phyloP scores from a whole-genome alignment of 2,113 vertebrate genomes.

The Lontra canadensis region DNA sequence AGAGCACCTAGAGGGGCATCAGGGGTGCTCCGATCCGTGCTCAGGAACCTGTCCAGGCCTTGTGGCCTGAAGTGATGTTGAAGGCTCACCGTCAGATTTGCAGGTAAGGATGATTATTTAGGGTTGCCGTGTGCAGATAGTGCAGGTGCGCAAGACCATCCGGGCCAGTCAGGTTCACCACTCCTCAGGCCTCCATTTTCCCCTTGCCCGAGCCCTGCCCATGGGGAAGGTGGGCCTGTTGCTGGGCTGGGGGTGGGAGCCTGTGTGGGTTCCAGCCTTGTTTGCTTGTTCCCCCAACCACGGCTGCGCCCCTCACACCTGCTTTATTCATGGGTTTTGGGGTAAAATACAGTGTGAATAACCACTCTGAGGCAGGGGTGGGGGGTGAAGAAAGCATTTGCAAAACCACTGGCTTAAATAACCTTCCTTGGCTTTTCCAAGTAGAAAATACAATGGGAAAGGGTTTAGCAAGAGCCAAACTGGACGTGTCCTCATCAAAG shows the following conservation, averaged over 20 bases:
- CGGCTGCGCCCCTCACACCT: not conserved
- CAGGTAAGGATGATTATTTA: not conserved
- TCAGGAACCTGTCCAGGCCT: not conserved
- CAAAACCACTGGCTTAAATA: not conserved
- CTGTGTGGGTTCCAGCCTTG: accelerated
- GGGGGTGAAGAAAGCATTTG: not conserved
- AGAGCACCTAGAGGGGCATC: accelerated
- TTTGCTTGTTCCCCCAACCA: not conserved
- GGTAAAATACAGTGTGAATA: not conserved
- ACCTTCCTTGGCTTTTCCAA: not conserved
- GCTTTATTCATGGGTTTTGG: not conserved
- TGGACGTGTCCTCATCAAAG: not conserved
- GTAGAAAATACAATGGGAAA: not conserved
- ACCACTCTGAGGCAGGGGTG: not conserved
- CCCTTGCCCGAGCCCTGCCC: not conserved
- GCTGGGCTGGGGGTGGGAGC: not conserved
- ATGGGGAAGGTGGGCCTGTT: too few relatives aligned
- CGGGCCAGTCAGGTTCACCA: accelerated
- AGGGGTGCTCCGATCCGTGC: accelerated
- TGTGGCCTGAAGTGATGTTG: too few relatives aligned
- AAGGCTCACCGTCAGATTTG: not conserved
- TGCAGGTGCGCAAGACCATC: not conserved
- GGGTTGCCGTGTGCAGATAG: not conserved
- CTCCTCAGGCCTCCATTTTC: not conserved
- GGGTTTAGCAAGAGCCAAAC: not conserved